These are phyloP conservation scores for Acleris cristana DNA, from an alignment of 2,888 invertebrate genomes.

Conservation along the genomic window DNA sequence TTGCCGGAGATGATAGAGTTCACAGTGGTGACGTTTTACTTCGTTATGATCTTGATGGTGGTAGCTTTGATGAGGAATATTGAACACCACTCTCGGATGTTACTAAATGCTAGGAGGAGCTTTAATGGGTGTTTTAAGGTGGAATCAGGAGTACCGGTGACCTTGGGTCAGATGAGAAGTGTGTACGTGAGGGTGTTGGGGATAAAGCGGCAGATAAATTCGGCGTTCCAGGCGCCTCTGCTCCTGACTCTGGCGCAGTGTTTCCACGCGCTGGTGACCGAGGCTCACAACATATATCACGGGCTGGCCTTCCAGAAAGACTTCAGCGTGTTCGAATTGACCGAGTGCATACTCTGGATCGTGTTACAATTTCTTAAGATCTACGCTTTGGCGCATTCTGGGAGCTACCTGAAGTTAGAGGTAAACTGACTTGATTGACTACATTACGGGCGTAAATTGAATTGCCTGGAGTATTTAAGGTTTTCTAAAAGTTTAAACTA, in stretches of 20 bases:
- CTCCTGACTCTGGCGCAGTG: constrained; percentile 3
- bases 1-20: constrained; percentile 26
- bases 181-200: constrained; percentile 15
- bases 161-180: constrained; percentile 2
- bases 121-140: constrained; percentile 1
- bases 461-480: too few species aligned
- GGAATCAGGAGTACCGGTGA: not conserved
- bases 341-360: constrained; percentile 17
- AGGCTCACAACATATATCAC: constrained; percentile 17
- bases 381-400: constrained; percentile 16
- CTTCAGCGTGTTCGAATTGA: constrained; percentile 7
- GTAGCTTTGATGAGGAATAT: constrained; percentile 22
- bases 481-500: too few species aligned
- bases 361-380: constrained; percentile 17
- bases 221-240: constrained; percentile 24
- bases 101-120: constrained; percentile 3
- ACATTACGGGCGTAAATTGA: too few species aligned
- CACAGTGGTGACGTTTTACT: constrained; percentile 12
- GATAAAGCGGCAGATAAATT: constrained; percentile 24
- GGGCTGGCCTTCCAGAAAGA: constrained; percentile 8
- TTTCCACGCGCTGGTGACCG: constrained; percentile 22
- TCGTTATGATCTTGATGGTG: constrained; percentile 15
- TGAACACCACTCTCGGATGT: constrained; percentile 11
- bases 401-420: constrained; percentile 19
- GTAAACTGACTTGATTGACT: not conserved